Percentiles rank a stretch among this genome's conserved stretches.
phyloP scores from a whole-genome alignment of 2,888 invertebrate genomes.

The Callyntrura guangdongensis region DNA sequence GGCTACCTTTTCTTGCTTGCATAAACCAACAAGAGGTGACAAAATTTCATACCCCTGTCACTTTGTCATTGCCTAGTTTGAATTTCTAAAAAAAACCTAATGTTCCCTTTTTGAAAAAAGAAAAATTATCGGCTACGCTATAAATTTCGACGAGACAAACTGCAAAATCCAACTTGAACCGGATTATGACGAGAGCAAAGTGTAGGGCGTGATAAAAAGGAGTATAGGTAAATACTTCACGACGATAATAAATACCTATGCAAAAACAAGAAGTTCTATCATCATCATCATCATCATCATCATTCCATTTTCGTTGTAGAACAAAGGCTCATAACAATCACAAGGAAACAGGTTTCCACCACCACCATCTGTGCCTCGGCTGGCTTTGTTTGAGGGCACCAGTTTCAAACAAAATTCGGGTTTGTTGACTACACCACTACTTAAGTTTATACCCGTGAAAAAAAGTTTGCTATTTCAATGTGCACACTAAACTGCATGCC shows the following conservation, averaged over 20 bases:
- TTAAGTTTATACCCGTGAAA: slow-evolving; percentile 49
- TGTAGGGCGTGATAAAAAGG: slow-evolving; percentile 1
- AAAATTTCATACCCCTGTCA: background rate
- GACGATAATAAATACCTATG: background rate
- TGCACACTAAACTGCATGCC: background rate
- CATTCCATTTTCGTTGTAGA: slow-evolving; percentile 46
- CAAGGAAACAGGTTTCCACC: slow-evolving; percentile 73
- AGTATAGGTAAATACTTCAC: background rate
- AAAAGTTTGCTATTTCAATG: background rate
- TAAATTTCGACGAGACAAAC: background rate
- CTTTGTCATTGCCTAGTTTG: background rate
- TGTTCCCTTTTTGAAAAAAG: background rate
- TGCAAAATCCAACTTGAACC: slow-evolving; percentile 39
- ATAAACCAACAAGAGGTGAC: background rate
- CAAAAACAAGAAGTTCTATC: slow-evolving; percentile 18
- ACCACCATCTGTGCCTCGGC: slow-evolving; percentile 40
- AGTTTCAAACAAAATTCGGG: slow-evolving; percentile 61
- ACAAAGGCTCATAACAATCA: slow-evolving; percentile 50
- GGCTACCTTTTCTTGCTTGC: background rate
- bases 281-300: slow-evolving; percentile 13
- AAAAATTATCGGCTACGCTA: too few species aligned
- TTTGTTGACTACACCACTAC: slow-evolving; percentile 7
- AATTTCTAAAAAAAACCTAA: background rate
- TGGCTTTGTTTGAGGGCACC: slow-evolving; percentile 50
- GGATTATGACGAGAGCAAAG: slow-evolving; percentile 39